phyloP scores from a whole-genome alignment of 1,140 invertebrate genomes.

The Oedothorax gibbosus region DNA sequence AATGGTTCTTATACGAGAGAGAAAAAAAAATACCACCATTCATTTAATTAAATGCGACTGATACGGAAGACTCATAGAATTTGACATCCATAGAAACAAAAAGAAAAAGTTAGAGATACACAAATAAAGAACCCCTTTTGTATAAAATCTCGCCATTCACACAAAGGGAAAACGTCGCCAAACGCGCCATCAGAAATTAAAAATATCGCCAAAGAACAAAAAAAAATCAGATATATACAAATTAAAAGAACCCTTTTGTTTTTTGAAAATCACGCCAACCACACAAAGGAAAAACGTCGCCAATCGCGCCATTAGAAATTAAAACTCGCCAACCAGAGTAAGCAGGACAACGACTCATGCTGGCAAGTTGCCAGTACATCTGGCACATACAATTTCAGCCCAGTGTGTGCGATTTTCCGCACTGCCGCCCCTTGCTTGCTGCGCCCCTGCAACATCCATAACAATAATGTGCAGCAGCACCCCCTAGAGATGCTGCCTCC shows the following conservation, averaged over 20 bases:
- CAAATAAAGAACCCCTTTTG: not conserved
- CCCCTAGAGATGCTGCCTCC: too few relatives aligned
- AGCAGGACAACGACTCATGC: slow-evolving; percentile 16
- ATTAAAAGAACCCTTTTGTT: not conserved
- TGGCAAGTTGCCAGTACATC: slow-evolving; percentile 46
- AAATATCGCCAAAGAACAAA: too few relatives aligned
- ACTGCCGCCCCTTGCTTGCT: slow-evolving; percentile 7
- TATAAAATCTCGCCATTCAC: slow-evolving; percentile 9
- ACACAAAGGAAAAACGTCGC: not conserved
- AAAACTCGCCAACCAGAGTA: slow-evolving; percentile 2
- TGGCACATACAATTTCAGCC: slow-evolving; percentile 11
- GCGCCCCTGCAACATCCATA: slow-evolving; percentile 28
- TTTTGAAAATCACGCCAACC: not conserved
- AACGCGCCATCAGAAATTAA: too few relatives aligned
- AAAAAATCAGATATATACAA: too few relatives aligned
- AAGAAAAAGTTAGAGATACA: not conserved
- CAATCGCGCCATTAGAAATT: slow-evolving; percentile 22
- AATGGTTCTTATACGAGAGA: not conserved
- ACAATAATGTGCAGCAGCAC: slow-evolving; percentile 3
- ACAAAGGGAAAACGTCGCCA: slow-evolving; percentile 10
- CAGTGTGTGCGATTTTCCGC: slow-evolving; percentile 30
- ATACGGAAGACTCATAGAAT: slow-evolving; percentile 23
- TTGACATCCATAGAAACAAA: slow-evolving; percentile 22
- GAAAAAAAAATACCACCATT: slow-evolving; percentile 5
- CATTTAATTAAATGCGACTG: slow-evolving; percentile 24